Evolutionary conservation across 2,888 invertebrate genomes (phyloP), one percentile per base, ranked within the genome.

Genomic region (Poecilobothrus nobilitatus): DNA sequence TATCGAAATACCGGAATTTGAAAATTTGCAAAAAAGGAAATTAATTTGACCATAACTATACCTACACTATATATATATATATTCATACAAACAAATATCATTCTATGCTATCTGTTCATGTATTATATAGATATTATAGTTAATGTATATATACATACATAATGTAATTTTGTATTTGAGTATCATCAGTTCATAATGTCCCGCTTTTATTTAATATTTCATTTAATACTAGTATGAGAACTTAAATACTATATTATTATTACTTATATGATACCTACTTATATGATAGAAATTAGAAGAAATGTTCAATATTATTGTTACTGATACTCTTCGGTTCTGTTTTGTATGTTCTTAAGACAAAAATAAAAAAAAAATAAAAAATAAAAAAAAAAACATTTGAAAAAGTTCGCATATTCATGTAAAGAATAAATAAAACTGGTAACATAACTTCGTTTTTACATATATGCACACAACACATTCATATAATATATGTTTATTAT

Each of bases 231-330:
- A 53, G 15, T 53, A 18, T 53, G 53, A 53, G 53, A 15, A 53
- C 53, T 53, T 53, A 53, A 53, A 53, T 53, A 53, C 53, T 18
- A 53, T n/a, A n/a, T n/a, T n/a, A n/a, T n/a, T n/a, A n/a, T n/a
- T n/a, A n/a, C n/a, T n/a, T n/a, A n/a, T n/a, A n/a, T 53, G 53
- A 53, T 53, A 53, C 53, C 18, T 53, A 18, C 5, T n/a, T n/a
- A n/a, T 53, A 18, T 53, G 53, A 53, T 6, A 53, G 53, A 53
- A 53, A 53, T 53, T 53, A 53, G 53, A 18, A 53, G n/a, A n/a
- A 15, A 53, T 44, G 44, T 18, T 53, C 18, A 53, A 53, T 53
- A 53, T 53, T 53, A 53, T 18, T 15, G 53, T 53, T 53, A 18
- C 53, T 53, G n/a, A 53, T 53, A 53, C 15, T 18, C 15, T 53